Evolutionary conservation across 2,888 invertebrate genomes (phyloP).

Genomic region (Galerucella calmariensis): DNA sequence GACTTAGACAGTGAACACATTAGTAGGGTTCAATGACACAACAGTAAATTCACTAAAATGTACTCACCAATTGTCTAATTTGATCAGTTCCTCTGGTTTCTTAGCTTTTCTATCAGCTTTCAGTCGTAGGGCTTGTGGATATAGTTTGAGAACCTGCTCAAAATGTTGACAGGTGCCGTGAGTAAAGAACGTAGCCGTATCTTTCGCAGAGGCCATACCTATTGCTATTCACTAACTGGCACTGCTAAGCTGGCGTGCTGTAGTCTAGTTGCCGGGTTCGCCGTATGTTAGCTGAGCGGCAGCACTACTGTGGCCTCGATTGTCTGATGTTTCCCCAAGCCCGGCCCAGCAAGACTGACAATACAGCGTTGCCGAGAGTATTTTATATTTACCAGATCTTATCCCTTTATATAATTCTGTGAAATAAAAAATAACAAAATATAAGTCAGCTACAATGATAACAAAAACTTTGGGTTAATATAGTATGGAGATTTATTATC

Average conservation of each 20-base stretch:
- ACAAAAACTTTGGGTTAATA: neutral
- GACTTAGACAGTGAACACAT: conserved; percentile 53
- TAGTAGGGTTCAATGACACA: conserved; percentile 61
- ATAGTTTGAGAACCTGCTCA: conserved; percentile 89
- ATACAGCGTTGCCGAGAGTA: conserved; percentile 52
- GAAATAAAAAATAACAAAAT: neutral
- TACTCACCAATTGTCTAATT: conserved; percentile 95
- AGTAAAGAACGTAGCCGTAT: conserved; percentile 93
- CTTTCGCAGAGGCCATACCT: conserved; percentile 65
- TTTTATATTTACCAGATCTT: neutral
- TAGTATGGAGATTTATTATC: neutral
- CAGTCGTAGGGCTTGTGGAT: conserved; percentile 89
- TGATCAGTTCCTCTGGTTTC: conserved; percentile 94
- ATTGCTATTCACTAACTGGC: conserved; percentile 55
- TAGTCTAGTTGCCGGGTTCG: conserved; percentile 46
- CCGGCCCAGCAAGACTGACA: conserved; percentile 63
- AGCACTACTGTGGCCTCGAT: conserved; percentile 59
- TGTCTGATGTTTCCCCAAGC: conserved; percentile 61
- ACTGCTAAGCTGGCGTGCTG: conserved; percentile 54
- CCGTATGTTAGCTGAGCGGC: conserved; percentile 50
- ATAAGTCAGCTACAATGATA: neutral
- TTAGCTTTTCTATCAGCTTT: conserved; percentile 92
- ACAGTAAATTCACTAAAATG: conserved; percentile 46
- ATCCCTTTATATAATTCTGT: neutral
- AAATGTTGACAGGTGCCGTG: conserved; percentile 89